A percentile compares a stretch with the other conserved stretches of the same genome.
phyloP scores from a whole-genome alignment of 2,797 vertebrate species.

The Etheostoma perlongum region DNA sequence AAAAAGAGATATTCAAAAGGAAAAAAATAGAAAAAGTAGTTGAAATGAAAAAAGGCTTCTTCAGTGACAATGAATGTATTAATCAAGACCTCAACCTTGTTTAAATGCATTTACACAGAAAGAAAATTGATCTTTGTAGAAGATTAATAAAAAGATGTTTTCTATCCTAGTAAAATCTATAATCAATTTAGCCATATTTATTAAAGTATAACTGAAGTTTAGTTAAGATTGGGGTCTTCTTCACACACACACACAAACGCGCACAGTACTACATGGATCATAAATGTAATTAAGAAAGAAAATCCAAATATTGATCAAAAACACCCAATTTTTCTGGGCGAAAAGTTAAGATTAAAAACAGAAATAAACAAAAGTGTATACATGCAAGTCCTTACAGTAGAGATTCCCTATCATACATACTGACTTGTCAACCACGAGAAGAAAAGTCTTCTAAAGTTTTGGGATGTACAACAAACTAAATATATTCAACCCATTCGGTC shows the following conservation, averaged over 20 bases:
- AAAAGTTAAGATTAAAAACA: slow-evolving; percentile 70
- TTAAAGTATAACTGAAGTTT: slow-evolving; percentile 48
- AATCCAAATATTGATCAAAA: slow-evolving; percentile 74
- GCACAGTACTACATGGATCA: slow-evolving; percentile 73
- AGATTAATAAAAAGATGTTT: slow-evolving; percentile 45
- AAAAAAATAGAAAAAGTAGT: slow-evolving; percentile 50
- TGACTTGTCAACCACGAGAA: slow-evolving; percentile 78
- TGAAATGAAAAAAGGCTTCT: slow-evolving; percentile 61
- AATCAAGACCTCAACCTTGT: slow-evolving; percentile 60
- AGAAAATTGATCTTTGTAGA: slow-evolving; percentile 57
- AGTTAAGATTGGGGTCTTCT: slow-evolving; percentile 60
- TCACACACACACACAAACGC: slow-evolving; percentile 43
- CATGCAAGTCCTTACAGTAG: slow-evolving; percentile 82
- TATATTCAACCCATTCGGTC: slow-evolving; percentile 66
- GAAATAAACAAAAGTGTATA: slow-evolving; percentile 69
- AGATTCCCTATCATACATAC: slow-evolving; percentile 81
- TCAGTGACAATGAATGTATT: slow-evolving; percentile 55
- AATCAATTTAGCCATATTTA: slow-evolving; percentile 51
- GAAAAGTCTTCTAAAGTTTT: slow-evolving; percentile 67
- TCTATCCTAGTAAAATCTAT: slow-evolving; percentile 39
- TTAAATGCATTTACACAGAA: slow-evolving; percentile 66
- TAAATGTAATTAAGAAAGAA: slow-evolving; percentile 71
- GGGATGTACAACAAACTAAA: slow-evolving; percentile 68
- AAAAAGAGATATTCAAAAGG: slow-evolving; percentile 62
- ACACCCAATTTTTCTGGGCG: slow-evolving; percentile 60